Conservation (phyloP, 2,888 invertebrate species). For the Volucella inanis region DNA sequence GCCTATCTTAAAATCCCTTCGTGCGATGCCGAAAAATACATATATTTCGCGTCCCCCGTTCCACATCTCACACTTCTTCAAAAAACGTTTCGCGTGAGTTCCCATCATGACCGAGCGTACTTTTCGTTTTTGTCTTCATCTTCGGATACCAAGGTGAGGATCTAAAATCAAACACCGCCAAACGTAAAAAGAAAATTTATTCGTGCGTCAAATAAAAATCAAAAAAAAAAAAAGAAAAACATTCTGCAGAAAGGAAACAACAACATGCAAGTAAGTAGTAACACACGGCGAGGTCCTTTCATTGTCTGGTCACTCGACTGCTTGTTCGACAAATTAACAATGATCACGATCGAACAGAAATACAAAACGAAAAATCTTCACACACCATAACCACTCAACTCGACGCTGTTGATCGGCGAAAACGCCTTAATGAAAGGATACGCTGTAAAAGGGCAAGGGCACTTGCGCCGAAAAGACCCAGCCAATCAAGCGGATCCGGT, state of each 20-base stretch:
- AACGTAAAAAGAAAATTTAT: conserved; percentile 65
- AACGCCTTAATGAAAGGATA: conserved; percentile 69
- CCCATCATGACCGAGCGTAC: conserved; percentile 30
- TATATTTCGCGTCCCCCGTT: conserved; percentile 12
- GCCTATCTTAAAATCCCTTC: conserved; percentile 49
- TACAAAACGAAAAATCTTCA: conserved; percentile 39
- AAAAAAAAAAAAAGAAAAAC: neutral
- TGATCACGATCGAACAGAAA: conserved; percentile 61
- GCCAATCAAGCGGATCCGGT: neutral
- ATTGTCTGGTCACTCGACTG: conserved; percentile 57
- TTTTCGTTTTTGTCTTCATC: neutral
- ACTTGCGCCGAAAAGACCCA: conserved; percentile 61
- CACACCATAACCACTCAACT: conserved; percentile 69
- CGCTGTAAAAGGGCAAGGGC: conserved; percentile 38
- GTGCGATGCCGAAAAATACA: conserved; percentile 38
- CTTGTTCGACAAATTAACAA: conserved; percentile 75
- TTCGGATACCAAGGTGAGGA: conserved; percentile 2
- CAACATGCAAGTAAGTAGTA: conserved; percentile 66
- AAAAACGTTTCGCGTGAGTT: conserved; percentile 48
- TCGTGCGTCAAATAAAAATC: conserved; percentile 35
- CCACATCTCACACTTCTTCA: conserved; percentile 9
- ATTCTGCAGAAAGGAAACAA: conserved; percentile 37
- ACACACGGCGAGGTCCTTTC: conserved; percentile 68
- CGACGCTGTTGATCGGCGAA: conserved; percentile 70
- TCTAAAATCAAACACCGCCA: conserved; percentile 50